Conservation (phyloP, 2,113 vertebrate genomes). For the Philantomba maxwellii region DNA sequence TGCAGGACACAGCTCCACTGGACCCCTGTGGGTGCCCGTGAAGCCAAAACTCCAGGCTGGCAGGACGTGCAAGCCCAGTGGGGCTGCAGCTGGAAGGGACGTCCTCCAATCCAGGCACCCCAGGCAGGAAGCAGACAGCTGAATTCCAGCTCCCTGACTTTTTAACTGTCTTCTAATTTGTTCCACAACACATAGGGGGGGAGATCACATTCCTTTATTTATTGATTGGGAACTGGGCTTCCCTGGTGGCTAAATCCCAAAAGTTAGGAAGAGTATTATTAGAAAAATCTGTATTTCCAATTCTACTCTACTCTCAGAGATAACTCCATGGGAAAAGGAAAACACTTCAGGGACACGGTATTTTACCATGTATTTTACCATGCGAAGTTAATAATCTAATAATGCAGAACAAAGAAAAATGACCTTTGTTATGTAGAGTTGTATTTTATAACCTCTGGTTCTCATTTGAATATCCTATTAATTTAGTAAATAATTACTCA, state of each 20-base stretch:
- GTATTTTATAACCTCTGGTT: not conserved
- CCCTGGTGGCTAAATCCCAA: no score
- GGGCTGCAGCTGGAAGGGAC: rapidly evolving
- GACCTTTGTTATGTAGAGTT: not conserved
- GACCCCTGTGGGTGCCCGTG: not conserved
- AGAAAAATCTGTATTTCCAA: not conserved
- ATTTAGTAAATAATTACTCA: not conserved
- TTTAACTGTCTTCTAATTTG: not conserved
- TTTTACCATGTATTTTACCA: not conserved
- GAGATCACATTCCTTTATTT: not conserved
- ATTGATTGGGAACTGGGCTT: no score
- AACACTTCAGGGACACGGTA: not conserved
- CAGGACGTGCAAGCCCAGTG: rapidly evolving
- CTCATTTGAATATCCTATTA: not conserved
- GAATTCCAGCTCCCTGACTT: not conserved
- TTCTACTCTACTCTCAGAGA: not conserved
- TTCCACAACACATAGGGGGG: not conserved
- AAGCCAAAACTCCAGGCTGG: not conserved
- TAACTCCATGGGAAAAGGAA: not conserved
- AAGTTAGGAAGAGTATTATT: not conserved
- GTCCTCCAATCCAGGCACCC: not conserved
- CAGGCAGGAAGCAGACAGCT: rapidly evolving
- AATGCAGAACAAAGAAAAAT: not conserved
- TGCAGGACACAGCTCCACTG: not conserved
- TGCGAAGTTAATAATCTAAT: not conserved